A percentile compares a stretch with the other conserved stretches of the same genome.
Conservation (phyloP, 2,113 vertebrate genomes). For the Oreotrochilus melanogaster region DNA sequence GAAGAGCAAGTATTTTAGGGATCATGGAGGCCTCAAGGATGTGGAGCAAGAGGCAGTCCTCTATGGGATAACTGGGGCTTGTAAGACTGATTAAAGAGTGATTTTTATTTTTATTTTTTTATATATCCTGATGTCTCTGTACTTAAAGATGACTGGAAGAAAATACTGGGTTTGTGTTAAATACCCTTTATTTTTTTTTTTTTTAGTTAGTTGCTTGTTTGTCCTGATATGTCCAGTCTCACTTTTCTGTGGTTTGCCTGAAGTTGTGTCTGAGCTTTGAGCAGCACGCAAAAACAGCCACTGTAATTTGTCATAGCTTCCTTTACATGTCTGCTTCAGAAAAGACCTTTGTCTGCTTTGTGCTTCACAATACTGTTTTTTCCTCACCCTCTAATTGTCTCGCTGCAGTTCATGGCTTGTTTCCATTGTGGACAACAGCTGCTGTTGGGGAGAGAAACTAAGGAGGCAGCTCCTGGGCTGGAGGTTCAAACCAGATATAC, state of each 20-base stretch:
- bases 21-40: not conserved
- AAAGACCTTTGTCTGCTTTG: not conserved
- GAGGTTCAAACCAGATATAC: not conserved
- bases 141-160: not conserved
- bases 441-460: not conserved
- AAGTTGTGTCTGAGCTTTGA: not conserved
- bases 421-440: not conserved
- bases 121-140: not conserved
- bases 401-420: not conserved
- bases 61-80: not conserved
- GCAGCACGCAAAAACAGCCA: not conserved
- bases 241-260: not conserved
- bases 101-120: not conserved
- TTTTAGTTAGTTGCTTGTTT: not conserved
- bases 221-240: not conserved
- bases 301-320: constrained; percentile 1
- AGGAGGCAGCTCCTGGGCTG: not conserved
- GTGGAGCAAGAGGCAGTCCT: not conserved
- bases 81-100: not conserved
- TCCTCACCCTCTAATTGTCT: not conserved
- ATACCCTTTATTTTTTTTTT: not conserved
- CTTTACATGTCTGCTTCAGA: not conserved
- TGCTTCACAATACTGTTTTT: not conserved
- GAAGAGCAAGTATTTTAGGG: not conserved
- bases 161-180: not conserved